These are phyloP conservation scores for Botia almorhae DNA, from an alignment of 2,797 vertebrate genomes.

Conservation along the genomic window DNA sequence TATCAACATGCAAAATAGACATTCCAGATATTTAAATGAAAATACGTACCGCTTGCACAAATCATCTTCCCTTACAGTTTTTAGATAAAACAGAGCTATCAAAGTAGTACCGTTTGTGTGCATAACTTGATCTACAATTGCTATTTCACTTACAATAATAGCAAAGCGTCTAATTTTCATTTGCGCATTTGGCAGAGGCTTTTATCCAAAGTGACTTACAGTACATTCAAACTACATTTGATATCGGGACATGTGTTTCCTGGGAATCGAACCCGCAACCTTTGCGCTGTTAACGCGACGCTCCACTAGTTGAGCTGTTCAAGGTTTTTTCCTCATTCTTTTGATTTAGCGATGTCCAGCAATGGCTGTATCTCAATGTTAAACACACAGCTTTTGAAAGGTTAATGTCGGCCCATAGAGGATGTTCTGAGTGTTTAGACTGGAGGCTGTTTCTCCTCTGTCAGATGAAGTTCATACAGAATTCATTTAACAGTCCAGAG, in stretches of 20 bases:
- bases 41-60: background rate
- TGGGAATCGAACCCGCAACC: no score
- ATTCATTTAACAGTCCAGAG: conserved; percentile 64
- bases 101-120: background rate
- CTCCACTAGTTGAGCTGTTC: background rate
- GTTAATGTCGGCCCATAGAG: conserved; percentile 48
- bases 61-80: background rate
- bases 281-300: no score
- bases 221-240: no score
- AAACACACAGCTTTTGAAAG: conserved; percentile 50
- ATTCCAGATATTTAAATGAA: conserved; percentile 22
- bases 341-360: conserved; percentile 17
- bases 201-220: no score
- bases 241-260: no score
- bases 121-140: background rate
- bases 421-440: conserved; percentile 61
- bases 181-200: no score
- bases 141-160: conserved; percentile 2
- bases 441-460: conserved; percentile 66
- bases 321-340: background rate
- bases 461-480: conserved; percentile 60
- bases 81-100: background rate
- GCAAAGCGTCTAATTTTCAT: background rate
- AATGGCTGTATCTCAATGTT: conserved; percentile 24
- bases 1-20: conserved; percentile 41